Evolutionary conservation across 1,140 invertebrate species (phyloP), one percentile per base, ranked within the genome.

Genomic region (Rhopalosiphum maidis): DNA sequence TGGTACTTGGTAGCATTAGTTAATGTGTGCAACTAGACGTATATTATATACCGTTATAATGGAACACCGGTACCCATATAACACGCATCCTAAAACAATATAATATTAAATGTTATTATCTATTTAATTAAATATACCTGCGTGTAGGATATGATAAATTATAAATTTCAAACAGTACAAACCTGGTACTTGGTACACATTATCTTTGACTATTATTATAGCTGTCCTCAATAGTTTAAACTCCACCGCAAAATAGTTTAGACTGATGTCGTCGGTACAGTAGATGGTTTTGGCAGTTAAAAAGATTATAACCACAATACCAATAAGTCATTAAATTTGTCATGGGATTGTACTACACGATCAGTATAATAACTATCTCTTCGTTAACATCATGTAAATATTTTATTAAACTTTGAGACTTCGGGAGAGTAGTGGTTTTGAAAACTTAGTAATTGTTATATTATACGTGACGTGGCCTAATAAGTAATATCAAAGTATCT

Each of bases 21-120:
- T 68, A 68, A n/a, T 68, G 15, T 68, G n/a, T n/a, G 60, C n/a
- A n/a, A 77, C 15, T 77, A 68, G 25, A 60, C 55, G 25, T 77
- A 68, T 77, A 68, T n/a, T 21, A 30, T 77, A 77, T n/a, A 77
- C 60, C 60, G 60, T 77, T 77, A 77, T n/a, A n/a, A 5, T 77
- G 30, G 15, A 77, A 77, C 15, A n/a, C 30, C 30, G n/a, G 15
- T 68, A 77, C 30, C 30, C 30, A 35, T 77, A 68, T 68, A 68
- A 68, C 60, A 68, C 60, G n/a, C 60, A 77, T 77, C 60, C 60
- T 77, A 77, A 77, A 77, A 77, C 60, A 77, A 77, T 77, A 35
- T 77, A 77, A 77, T 77, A 77, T 77, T 5, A 77, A 77, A 77
- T 35, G n/a, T 77, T 68, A 68, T 68, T 68, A n/a, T 4, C 30